Evolutionary conservation across 2,888 invertebrate species (phyloP).

Genomic region (Apocheima hispidaria): DNA sequence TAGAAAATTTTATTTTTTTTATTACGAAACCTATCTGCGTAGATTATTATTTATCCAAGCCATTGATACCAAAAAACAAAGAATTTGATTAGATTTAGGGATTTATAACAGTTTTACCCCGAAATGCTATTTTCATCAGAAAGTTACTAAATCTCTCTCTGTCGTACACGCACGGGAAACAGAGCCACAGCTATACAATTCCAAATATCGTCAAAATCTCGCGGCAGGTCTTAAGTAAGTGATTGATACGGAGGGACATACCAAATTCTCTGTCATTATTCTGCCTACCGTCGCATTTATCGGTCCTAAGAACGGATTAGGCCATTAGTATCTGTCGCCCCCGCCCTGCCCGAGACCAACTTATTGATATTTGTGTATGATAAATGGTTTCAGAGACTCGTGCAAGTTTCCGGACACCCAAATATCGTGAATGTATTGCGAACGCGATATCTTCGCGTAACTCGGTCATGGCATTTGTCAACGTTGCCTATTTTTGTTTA

Average conservation of each 20-base stretch:
- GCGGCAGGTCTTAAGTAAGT: too few relatives aligned
- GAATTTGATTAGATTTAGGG: too few relatives aligned
- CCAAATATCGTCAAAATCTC: too few relatives aligned
- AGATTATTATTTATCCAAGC: too few relatives aligned
- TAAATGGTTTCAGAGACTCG: conserved; percentile 51
- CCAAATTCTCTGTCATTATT: conserved; percentile 22
- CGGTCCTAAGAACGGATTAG: conserved; percentile 45
- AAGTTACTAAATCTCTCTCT: too few relatives aligned
- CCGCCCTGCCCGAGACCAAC: conserved; percentile 55
- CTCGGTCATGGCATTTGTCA: conserved; percentile 51
- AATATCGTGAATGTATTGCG: conserved; percentile 51
- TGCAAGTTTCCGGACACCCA: conserved; percentile 47
- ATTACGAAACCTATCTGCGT: too few relatives aligned
- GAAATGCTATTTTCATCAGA: too few relatives aligned
- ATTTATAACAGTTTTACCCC: too few relatives aligned
- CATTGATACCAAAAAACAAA: too few relatives aligned
- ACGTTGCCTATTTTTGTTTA: conserved; percentile 44
- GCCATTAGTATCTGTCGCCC: conserved; percentile 75
- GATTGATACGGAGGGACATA: conserved; percentile 15
- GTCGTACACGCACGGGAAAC: too few relatives aligned
- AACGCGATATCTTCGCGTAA: conserved; percentile 54
- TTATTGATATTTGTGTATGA: conserved; percentile 80
- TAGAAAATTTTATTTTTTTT: too few relatives aligned
- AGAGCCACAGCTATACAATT: too few relatives aligned
- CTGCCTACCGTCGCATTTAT: conserved; percentile 33